Conservation (phyloP, 92 coral and sea anemone genomes). For the Isaurus tuberculatus region DNA sequence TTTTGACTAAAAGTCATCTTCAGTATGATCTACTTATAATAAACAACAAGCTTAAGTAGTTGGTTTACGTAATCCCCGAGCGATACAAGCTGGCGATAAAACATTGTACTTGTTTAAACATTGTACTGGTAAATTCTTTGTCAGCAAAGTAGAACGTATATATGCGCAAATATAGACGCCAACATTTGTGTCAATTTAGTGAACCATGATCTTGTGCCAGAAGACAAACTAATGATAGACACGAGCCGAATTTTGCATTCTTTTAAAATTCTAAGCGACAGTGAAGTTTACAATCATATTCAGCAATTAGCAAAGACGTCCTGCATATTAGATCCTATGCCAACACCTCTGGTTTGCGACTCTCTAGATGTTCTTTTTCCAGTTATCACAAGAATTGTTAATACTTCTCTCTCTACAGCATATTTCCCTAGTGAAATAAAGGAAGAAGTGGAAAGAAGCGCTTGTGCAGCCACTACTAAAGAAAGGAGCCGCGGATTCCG, state of each 20-base stretch:
- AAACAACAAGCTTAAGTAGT: too few relatives aligned
- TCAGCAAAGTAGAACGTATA: too few relatives aligned
- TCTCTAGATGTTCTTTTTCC: constrained; percentile 14
- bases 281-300: neutral
- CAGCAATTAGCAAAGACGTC: constrained; percentile 31
- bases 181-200: too few relatives aligned
- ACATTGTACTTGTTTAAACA: too few relatives aligned
- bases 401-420: neutral
- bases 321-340: constrained; percentile 30
- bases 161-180: too few relatives aligned
- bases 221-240: constrained; percentile 23
- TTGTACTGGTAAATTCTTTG: too few relatives aligned
- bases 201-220: constrained; percentile 23
- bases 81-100: too few relatives aligned
- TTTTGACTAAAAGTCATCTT: too few relatives aligned
- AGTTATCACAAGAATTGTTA: constrained; percentile 10
- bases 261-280: constrained; percentile 6
- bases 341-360: constrained; percentile 27
- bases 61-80: too few relatives aligned
- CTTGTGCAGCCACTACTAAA: constrained; percentile 24
- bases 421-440: neutral
- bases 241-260: constrained; percentile 5
- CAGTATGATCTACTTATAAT: too few relatives aligned
- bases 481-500: neutral
- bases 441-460: constrained; percentile 44